Evolutionary conservation across 2,797 vertebrate genomes (phyloP), one percentile per base, ranked within the genome.

Genomic region (Myotis findleyi): DNA sequence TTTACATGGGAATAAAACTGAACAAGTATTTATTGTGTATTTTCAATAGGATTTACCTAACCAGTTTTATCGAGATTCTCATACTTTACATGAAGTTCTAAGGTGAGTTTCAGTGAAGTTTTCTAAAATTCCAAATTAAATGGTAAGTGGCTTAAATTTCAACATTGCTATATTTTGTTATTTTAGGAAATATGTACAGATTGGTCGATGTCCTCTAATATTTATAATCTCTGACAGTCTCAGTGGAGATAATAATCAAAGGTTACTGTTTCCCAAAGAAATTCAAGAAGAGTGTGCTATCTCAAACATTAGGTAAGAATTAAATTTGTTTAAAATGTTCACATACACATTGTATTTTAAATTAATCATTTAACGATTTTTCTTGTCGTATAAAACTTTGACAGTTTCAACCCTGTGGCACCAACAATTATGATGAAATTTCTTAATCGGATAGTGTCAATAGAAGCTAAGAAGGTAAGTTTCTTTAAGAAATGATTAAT

Each of bases 321-420:
- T 17, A 72, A 33, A 91, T 86, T 91, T 90, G 49, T 17, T 96
- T 9, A n/a, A 96, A 64, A 55, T 89, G 59, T 27, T 44, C 53
- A n/a, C 5, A 2, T 72, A 23, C 27, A 30, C 21, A 1, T 18
- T 68, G 25, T 84, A 59, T 66, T 93, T 95, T 55, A 68, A 95
- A 71, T 55, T 89, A 93, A 81, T 89, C 38, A 92, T 93, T 47
- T 92, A 95, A 98, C 47, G 41, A 8, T 2, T 85, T 85, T 8
- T 95, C 84, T 93, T 81, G 86, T 91, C 76, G 83, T 91, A 9
- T 96, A 94, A 62, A 71, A 87, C 94, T 97, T 95, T 96, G 93
- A 94, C 97, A 99, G 99, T 98, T 99, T 99, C 98, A 99, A 99
- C 96, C 99, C 99, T 6, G 98, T 99, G 96, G 99, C 99, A 95